Percentiles rank a stretch among this genome's conserved stretches.
These are phyloP conservation scores for Acropternis orthonyx DNA, from an alignment of 2,797 vertebrate genomes.

Conservation along the genomic window DNA sequence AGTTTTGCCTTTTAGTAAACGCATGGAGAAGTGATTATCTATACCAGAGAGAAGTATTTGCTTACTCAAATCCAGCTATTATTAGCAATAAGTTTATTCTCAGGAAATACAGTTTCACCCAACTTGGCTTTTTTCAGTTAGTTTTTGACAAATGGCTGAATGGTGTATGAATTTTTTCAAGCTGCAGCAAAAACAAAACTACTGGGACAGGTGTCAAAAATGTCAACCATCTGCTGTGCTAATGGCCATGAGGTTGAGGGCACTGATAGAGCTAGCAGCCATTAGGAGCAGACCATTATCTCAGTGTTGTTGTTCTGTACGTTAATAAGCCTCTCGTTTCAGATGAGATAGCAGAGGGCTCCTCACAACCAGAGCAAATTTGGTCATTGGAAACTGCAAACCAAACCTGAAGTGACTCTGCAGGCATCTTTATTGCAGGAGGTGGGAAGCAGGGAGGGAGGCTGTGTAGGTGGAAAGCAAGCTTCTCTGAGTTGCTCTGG, in stretches of 20 bases:
- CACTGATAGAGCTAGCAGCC: not conserved
- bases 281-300: not conserved
- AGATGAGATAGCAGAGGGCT: not conserved
- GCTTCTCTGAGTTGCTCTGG: not conserved
- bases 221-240: constrained; percentile 11
- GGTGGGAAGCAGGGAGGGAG: too few relatives aligned
- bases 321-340: not conserved
- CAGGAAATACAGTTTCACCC: not conserved
- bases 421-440: not conserved
- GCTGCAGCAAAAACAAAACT: not conserved
- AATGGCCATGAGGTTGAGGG: not conserved
- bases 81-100: not conserved
- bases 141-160: not conserved
- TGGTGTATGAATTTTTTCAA: not conserved
- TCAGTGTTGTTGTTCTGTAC: not conserved
- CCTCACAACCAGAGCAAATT: not conserved
- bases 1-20: not conserved
- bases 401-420: not conserved
- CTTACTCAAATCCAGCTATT: not conserved
- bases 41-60: not conserved
- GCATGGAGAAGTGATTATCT: not conserved
- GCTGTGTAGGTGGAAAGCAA: not conserved
- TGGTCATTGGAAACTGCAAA: not conserved
- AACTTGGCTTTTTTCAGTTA: constrained; percentile 26
- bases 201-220: constrained; percentile 9